Evolutionary conservation across 2,797 vertebrate species (phyloP).

Genomic region (Myripristis jacobus): DNA sequence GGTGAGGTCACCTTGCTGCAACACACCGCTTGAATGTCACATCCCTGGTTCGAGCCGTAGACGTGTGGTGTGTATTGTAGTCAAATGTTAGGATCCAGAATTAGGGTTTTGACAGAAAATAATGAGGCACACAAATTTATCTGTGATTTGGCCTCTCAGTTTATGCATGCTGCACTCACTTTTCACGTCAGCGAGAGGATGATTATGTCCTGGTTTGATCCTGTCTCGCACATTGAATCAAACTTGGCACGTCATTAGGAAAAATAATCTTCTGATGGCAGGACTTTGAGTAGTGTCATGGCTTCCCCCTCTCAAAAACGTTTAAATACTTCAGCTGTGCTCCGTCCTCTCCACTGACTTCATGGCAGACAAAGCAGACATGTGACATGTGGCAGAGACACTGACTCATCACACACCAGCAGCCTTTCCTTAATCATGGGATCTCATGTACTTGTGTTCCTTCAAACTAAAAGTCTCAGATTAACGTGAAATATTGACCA

Average conservation of each 20-base stretch:
- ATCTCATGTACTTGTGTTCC: background rate
- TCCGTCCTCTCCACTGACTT: background rate
- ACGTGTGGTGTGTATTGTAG: background rate
- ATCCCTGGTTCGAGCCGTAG: background rate
- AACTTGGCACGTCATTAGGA: too few species aligned
- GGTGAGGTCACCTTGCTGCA: too few species aligned
- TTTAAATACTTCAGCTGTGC: background rate
- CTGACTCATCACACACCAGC: background rate
- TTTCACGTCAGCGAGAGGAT: too few species aligned
- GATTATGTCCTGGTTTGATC: background rate
- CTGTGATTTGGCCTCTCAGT: background rate
- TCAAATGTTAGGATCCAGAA: constrained; percentile 2
- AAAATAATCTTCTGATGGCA: background rate
- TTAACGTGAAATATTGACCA: constrained; percentile 30
- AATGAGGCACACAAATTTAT: background rate
- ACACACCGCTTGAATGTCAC: too few species aligned
- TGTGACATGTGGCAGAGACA: too few species aligned
- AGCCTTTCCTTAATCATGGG: background rate
- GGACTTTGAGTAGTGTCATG: background rate
- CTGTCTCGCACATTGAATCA: background rate
- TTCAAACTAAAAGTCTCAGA: background rate
- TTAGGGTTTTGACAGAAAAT: background rate
- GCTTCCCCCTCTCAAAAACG: background rate
- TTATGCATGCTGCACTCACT: too few species aligned
- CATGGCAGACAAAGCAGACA: background rate